Percentiles rank a stretch among this genome's conserved stretches.
Evolutionary conservation across 1,140 invertebrate species (phyloP).

Genomic region (Drosophila nigrodunni): DNA sequence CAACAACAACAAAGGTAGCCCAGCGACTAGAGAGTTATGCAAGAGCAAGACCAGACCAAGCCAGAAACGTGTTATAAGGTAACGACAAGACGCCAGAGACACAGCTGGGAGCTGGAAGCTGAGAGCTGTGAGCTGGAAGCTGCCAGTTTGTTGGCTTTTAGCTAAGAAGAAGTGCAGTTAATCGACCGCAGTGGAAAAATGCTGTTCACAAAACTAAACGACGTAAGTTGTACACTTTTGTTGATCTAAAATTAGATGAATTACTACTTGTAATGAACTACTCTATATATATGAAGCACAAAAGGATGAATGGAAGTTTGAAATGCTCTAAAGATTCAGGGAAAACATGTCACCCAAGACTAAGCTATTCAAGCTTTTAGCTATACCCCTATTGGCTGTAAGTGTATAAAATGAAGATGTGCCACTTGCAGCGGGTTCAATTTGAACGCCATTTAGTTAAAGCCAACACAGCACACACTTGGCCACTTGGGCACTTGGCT

Average conservation of each 20-base stretch:
- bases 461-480: conserved; percentile 26
- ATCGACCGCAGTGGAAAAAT: conserved; percentile 15
- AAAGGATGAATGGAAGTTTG: too few species aligned
- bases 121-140: conserved; percentile 28
- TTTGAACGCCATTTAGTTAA: conserved; percentile 69
- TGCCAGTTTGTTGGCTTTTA: conserved; percentile 7
- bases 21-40: conserved; percentile 70
- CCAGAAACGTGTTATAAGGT: conserved; percentile 77
- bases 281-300: too few species aligned
- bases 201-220: conserved; percentile 1
- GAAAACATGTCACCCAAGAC: too few species aligned
- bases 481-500: conserved; percentile 33
- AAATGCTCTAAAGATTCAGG: too few species aligned
- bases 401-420: conserved; percentile 53
- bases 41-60: conserved; percentile 63
- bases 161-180: conserved; percentile 27
- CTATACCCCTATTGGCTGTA: neutral
- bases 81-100: conserved; percentile 50
- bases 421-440: conserved; percentile 60
- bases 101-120: conserved; percentile 41
- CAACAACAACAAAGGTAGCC: conserved; percentile 58
- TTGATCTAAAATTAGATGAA: neutral
- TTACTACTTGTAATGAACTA: too few species aligned
- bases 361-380: neutral
- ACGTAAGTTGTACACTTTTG: conserved; percentile 5